These are phyloP conservation scores for Streptopelia turtur DNA, from an alignment of 2,797 vertebrate species.

Conservation along the genomic window DNA sequence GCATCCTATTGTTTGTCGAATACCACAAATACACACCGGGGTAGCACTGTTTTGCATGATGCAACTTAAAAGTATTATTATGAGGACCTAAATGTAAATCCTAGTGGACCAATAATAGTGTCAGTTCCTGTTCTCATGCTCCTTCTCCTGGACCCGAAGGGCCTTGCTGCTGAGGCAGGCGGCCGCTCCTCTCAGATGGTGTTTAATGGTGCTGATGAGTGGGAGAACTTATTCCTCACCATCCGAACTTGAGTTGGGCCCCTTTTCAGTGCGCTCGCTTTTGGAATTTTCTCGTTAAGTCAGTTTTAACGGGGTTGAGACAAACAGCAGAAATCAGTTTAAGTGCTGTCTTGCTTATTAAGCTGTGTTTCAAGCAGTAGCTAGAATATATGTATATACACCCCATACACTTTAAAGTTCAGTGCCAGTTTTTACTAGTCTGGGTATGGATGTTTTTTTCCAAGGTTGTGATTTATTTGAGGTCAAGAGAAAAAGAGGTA, in stretches of 20 bases:
- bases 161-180: not conserved
- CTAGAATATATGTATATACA: not conserved
- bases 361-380: not conserved
- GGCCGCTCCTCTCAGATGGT: not conserved
- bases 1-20: not conserved
- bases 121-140: not conserved
- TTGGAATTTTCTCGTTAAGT: not conserved
- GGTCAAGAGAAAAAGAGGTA: not conserved
- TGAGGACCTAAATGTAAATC: slow-evolving; percentile 6
- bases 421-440: not conserved
- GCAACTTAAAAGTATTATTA: not conserved
- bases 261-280: not conserved
- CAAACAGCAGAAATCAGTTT: not conserved
- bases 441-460: accelerated
- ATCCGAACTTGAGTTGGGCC: not conserved
- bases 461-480: not conserved
- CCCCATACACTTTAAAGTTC: not conserved
- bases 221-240: not conserved
- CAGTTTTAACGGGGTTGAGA: not conserved
- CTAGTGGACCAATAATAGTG: not conserved
- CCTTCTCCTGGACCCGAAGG: not conserved
- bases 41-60: not conserved
- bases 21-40: not conserved
- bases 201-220: not conserved
- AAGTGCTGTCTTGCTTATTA: not conserved